Evolutionary conservation across 2,888 invertebrate genomes (phyloP), one percentile per base, ranked within the genome.

Genomic region (Mystacides longicornis): DNA sequence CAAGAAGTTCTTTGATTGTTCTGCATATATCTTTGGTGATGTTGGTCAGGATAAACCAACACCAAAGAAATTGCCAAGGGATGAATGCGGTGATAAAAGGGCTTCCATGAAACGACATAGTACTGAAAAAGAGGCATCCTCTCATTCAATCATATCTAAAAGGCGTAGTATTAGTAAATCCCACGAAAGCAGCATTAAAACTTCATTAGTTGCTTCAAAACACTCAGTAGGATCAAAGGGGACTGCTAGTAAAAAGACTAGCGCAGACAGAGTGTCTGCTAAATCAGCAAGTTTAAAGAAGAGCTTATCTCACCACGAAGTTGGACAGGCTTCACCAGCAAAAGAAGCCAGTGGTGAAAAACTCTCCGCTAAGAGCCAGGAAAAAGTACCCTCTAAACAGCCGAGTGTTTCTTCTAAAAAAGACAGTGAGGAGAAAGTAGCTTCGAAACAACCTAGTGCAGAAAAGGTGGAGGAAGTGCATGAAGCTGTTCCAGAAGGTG

Each of bases 321-420:
- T 21, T 46, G 19, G 19, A 16, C 27, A 45, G 46, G 16, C 11
- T 20, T 20, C 20, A 20, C 23, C 42, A 4, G 5, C 51, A 20
- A 51, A 21, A 21, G 45, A 23, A 4, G 47, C 31, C 16, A 52
- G 52, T 22, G 52, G n/a, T 21, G 47, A 46, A 21, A 52, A 31
- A 18, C 31, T 47, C 5, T 19, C 20, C 27, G 21, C 31, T 16
- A 37, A 37, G 14, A 37, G 37, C 14, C 37, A 37, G 16, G 37
- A 37, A 37, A 37, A 37, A 37, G 37, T 37, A 7, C 7, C 37
- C 16, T 37, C 37, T 14, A 37, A 37, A 14, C 37, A 37, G 14
- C 37, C 37, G 14, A 37, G 37, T 37, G 37, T 37, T 14, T 37
- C 37, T 16, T 37, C 37, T 14, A 37, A 37, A 5, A 33, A 18